phyloP scores from a whole-genome alignment of 2,797 vertebrate genomes.

The Syndactyla subalaris region DNA sequence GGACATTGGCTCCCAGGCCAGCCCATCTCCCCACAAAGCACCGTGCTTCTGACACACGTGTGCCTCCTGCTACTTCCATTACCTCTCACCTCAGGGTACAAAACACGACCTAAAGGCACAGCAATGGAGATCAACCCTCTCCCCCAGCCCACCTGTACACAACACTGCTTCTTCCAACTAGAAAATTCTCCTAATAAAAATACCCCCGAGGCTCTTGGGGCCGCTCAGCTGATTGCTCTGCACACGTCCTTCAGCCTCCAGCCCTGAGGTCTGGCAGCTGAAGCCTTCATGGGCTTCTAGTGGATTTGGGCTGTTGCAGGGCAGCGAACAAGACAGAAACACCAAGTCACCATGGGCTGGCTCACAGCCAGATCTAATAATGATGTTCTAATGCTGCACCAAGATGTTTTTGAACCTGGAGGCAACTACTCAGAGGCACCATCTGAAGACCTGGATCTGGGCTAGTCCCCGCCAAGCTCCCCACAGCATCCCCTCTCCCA shows the following conservation, averaged over 20 bases:
- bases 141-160: fast-evolving
- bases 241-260: neutral
- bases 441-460: neutral
- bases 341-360: fast-evolving
- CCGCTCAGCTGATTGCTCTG: fast-evolving
- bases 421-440: neutral
- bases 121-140: fast-evolving
- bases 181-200: neutral
- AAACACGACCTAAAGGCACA: neutral
- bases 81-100: neutral
- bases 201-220: fast-evolving
- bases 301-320: neutral
- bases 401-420: neutral
- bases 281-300: neutral
- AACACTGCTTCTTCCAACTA: neutral
- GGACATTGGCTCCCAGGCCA: neutral
- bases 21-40: neutral
- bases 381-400: neutral
- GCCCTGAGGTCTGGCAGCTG: neutral
- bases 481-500: neutral
- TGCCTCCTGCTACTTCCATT: neutral
- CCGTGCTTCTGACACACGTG: fast-evolving
- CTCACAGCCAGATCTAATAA: neutral
- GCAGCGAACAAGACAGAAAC: neutral
- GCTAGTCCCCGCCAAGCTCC: neutral